Conservation (phyloP, 2,113 vertebrate species). For the Triplophysa tibetana region DNA sequence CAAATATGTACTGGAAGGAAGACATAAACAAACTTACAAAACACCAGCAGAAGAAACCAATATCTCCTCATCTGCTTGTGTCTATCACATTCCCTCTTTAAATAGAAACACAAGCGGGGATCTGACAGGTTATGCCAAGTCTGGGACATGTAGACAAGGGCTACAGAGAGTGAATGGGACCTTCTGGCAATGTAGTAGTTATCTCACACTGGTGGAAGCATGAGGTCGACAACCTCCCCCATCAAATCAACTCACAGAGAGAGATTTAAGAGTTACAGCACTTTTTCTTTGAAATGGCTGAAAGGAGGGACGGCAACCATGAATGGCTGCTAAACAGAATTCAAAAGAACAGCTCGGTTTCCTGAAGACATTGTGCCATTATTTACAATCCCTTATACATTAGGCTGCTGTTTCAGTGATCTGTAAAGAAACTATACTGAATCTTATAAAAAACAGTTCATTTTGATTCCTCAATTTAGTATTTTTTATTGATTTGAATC, state of each 20-base stretch:
- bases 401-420: too few species aligned
- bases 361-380: constrained; percentile 1
- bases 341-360: not conserved
- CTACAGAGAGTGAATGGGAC: constrained; percentile 54
- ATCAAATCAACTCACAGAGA: not conserved
- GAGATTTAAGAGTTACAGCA: constrained; percentile 48
- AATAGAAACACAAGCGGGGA: constrained; percentile 43
- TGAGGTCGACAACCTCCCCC: constrained; percentile 46
- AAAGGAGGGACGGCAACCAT: constrained; percentile 14
- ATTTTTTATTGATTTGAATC: too few species aligned
- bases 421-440: too few species aligned
- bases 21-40: not conserved
- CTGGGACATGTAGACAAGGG: constrained; percentile 53
- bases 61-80: constrained; percentile 42
- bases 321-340: constrained; percentile 16
- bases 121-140: constrained; percentile 54
- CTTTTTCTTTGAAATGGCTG: constrained; percentile 19
- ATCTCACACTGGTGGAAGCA: constrained; percentile 55
- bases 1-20: constrained; percentile 2
- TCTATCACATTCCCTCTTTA: constrained; percentile 44
- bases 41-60: constrained; percentile 2
- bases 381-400: not conserved
- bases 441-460: too few species aligned
- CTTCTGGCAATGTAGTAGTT: constrained; percentile 41
- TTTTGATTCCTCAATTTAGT: too few species aligned